A percentile compares a stretch with the other conserved stretches of the same genome.
phyloP scores from a whole-genome alignment of 2,888 invertebrate species.

The Carcina quercana region DNA sequence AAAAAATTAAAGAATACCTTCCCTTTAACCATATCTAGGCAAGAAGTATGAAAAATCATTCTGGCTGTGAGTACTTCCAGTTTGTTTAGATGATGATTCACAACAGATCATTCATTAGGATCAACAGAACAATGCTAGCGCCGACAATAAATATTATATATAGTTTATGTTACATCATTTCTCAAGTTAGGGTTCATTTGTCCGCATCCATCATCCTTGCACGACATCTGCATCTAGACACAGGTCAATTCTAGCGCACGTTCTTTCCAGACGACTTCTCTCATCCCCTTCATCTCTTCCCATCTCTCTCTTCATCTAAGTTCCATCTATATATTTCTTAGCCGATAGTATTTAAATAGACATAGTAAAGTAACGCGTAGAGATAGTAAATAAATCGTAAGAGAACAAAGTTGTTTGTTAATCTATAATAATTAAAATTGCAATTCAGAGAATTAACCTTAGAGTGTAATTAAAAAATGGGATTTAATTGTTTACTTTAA shows the following conservation, averaged over 20 bases:
- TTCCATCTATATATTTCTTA: slow-evolving; percentile 45
- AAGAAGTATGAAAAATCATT: slow-evolving; percentile 66
- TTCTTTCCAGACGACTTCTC: slow-evolving; percentile 24
- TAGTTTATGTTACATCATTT: slow-evolving; percentile 9
- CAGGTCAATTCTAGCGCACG: slow-evolving; percentile 46
- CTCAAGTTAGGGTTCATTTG: slow-evolving; percentile 1
- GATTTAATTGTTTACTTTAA: slow-evolving; percentile 52
- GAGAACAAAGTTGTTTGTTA: slow-evolving; percentile 69
- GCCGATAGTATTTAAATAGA: slow-evolving; percentile 48
- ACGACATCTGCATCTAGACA: slow-evolving; percentile 12
- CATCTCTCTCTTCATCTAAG: slow-evolving; percentile 20
- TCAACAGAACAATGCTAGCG: slow-evolving; percentile 30
- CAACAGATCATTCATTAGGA: slow-evolving; percentile 29
- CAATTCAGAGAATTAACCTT: slow-evolving; percentile 71
- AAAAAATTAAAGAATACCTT: slow-evolving; percentile 47
- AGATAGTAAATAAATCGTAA: slow-evolving; percentile 42
- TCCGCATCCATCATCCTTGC: neutral
- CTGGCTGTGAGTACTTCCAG: slow-evolving; percentile 68
- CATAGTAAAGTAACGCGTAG: slow-evolving; percentile 57
- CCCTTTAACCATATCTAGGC: slow-evolving; percentile 65
- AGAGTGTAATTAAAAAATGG: slow-evolving; percentile 41
- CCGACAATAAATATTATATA: slow-evolving; percentile 44
- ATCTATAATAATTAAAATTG: slow-evolving; percentile 59
- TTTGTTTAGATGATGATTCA: slow-evolving; percentile 56
- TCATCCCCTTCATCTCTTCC: slow-evolving; percentile 27